Conservation (phyloP, 1,140 invertebrate species). For the Sinonovacula constricta region DNA sequence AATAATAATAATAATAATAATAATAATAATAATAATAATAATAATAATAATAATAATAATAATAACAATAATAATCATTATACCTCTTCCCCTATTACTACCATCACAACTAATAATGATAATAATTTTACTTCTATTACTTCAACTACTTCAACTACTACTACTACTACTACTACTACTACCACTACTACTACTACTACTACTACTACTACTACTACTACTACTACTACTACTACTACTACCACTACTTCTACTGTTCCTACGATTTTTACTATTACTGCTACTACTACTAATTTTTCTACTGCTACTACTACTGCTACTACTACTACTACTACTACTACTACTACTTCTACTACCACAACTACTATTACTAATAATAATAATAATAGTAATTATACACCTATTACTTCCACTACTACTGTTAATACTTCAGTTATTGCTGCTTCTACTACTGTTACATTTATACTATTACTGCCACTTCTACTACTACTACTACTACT, state of each 20-base stretch:
- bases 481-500: slow-evolving; percentile 1
- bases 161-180: slow-evolving; percentile 1
- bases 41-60: background rate
- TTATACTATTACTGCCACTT: too few species aligned
- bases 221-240: slow-evolving; percentile 4
- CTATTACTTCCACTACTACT: too few species aligned
- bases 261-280: too few species aligned
- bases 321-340: slow-evolving; percentile 2
- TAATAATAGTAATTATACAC: too few species aligned
- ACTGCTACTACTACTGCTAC: slow-evolving; percentile 4
- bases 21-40: background rate
- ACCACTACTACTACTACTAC: slow-evolving; percentile 1
- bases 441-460: too few species aligned
- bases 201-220: slow-evolving; percentile 2
- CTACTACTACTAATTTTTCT: too few species aligned
- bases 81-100: background rate
- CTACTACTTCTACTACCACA: too few species aligned
- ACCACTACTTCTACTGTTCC: background rate
- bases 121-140: background rate
- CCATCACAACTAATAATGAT: background rate
- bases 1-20: background rate
- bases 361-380: too few species aligned
- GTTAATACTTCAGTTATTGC: too few species aligned
- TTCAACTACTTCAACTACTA: background rate
- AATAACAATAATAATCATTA: background rate